Evolutionary conservation across 1,140 invertebrate species (phyloP).

Genomic region (Bombus turneri): DNA sequence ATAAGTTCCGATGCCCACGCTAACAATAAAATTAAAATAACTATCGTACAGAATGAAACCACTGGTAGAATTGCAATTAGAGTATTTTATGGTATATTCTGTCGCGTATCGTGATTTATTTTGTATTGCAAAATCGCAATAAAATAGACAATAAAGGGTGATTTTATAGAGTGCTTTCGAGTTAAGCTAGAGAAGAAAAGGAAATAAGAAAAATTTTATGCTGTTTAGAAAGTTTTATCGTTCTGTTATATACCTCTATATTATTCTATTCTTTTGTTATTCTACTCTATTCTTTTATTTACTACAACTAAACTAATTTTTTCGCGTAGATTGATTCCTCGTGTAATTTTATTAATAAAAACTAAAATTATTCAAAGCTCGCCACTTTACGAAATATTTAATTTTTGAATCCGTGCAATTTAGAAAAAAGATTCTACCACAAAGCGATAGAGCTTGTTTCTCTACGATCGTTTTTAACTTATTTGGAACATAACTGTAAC

Average conservation of each 20-base stretch:
- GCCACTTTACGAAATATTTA: not conserved
- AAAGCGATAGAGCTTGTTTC: no score
- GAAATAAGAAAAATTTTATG: not conserved
- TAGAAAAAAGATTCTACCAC: no score
- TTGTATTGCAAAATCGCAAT: not conserved
- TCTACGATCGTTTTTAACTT: not conserved
- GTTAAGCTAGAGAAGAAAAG: not conserved
- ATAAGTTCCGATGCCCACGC: not conserved
- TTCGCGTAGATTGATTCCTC: no score
- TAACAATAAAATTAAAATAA: not conserved
- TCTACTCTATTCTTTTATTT: not conserved
- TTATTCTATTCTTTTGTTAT: not conserved
- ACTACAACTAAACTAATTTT: not conserved
- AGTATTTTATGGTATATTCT: not conserved
- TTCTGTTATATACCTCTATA: not conserved
- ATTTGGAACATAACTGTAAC: not conserved
- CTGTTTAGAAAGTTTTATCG: not conserved
- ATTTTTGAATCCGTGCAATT: not conserved
- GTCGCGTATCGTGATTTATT: not conserved
- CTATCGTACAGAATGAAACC: not conserved
- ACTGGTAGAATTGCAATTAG: not conserved
- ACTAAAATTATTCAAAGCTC: not conserved
- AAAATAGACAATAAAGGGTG: not conserved
- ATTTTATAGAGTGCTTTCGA: not conserved
- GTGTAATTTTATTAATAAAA: not conserved